Conservation (phyloP, 2,113 vertebrate genomes). For the Halichoerus grypus region DNA sequence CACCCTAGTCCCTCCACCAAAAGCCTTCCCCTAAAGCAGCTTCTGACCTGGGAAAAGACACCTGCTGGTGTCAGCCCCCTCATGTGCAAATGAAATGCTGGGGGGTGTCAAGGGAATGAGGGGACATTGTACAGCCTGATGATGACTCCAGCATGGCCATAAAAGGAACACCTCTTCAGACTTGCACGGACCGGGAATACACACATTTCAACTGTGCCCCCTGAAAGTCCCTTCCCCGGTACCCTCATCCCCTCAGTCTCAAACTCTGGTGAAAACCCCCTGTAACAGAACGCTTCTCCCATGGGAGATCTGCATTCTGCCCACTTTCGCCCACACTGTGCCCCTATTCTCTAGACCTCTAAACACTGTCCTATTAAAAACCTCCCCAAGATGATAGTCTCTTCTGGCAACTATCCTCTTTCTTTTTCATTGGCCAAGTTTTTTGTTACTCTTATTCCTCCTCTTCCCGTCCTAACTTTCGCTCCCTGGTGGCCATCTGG, state of each 20-base stretch:
- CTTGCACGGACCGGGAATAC: neutral
- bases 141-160: neutral
- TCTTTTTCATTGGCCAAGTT: neutral
- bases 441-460: neutral
- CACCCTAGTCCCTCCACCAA: neutral
- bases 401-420: neutral
- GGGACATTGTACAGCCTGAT: neutral
- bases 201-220: neutral
- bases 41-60: neutral
- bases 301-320: neutral
- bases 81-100: neutral
- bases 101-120: neutral
- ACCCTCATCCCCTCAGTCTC: neutral
- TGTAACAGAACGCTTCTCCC: neutral
- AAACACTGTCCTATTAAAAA: neutral
- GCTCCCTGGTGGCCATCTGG: rapidly evolving
- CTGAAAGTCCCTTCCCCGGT: neutral
- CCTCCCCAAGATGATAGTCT: neutral
- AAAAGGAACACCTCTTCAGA: neutral
- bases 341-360: neutral
- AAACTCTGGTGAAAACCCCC: neutral
- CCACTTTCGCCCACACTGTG: neutral
- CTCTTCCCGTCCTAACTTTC: neutral
- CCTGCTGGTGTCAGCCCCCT: neutral
- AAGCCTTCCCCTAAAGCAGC: neutral